Base-by-base conservation (phyloP, 2,888 invertebrate genomes). In the Schizaphis graminum region DNA sequence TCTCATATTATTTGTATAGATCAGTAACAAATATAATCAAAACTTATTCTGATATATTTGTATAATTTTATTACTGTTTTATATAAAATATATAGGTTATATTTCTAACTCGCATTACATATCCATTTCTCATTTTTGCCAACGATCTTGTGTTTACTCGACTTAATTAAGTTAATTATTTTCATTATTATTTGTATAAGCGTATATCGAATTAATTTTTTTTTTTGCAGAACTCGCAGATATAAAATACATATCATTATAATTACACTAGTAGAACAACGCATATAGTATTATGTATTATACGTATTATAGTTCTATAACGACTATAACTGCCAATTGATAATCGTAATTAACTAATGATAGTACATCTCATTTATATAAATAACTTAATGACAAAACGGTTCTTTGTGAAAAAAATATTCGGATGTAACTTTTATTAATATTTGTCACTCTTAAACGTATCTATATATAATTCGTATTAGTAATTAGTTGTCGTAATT, bases 331-430 rank as follows among this genome's bases (percentile, higher is more conserved):
- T 77, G 35, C 21, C 77, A 77, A 77, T 77, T 77, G 77, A 77
- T 77, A 77, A 35, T 77, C 77, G 35, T 77, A 77, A 77, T 77
- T 77, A 77, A 77, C 35, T 77, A 77, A 77, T n/a, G 77, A 77
- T 8, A 35, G 35, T 21, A 67, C 35, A 77, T 77, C 21, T 77
- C 35, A 35, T 35, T 77, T 77, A 35, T 77, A 77, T 77, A 35
- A 77, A 77, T 77, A 77, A 35, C 8, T 35, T 77, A 7, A 77
- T 77, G 35, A 77, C 35, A 35, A 77, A 77, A 77, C 77, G 77
- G 77, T 77, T 35, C 7, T 77, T 77, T 77, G 77, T 35, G 21
- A 77, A 67, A n/a, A 77, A 35, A 35, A 77, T 77, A 35, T 77
- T 35, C 35, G 7, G 35, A 35, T 35, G 35, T 21, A 21, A 77